Conservation (phyloP, 23 tunicate genomes). For the Aplidium turbinatum region DNA sequence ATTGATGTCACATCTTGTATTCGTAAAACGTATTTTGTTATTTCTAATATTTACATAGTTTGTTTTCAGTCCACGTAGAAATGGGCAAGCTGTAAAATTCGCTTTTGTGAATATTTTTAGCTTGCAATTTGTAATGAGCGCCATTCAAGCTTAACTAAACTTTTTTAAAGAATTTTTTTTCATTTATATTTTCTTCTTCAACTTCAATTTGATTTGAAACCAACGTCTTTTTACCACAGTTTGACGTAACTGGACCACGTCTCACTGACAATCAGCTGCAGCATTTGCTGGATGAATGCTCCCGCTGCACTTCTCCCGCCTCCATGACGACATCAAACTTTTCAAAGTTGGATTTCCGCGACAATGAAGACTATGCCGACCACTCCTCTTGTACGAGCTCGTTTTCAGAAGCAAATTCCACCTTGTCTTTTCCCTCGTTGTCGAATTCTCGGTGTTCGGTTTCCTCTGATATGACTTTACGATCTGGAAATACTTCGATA, state of each 20-base stretch:
- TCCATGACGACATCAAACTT: conserved; percentile 42
- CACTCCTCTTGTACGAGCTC: background rate
- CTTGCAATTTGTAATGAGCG: too few species aligned
- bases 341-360: conserved; percentile 4
- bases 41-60: too few species aligned
- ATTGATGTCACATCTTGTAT: too few species aligned
- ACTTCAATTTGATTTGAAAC: too few species aligned
- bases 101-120: too few species aligned
- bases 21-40: too few species aligned
- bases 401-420: background rate
- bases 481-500: background rate
- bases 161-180: too few species aligned
- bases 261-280: conserved; percentile 60
- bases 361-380: background rate
- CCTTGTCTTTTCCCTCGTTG: background rate
- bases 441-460: conserved; percentile 6
- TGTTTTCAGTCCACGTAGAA: too few species aligned
- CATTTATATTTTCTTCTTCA: too few species aligned
- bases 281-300: conserved; percentile 67
- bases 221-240: conserved; percentile 28
- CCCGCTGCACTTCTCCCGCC: conserved; percentile 47
- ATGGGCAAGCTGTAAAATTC: too few species aligned
- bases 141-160: too few species aligned
- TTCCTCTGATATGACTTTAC: background rate
- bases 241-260: conserved; percentile 36